Evolutionary conservation across 2,113 vertebrate genomes (phyloP).

Genomic region (Ophiodon elongatus): DNA sequence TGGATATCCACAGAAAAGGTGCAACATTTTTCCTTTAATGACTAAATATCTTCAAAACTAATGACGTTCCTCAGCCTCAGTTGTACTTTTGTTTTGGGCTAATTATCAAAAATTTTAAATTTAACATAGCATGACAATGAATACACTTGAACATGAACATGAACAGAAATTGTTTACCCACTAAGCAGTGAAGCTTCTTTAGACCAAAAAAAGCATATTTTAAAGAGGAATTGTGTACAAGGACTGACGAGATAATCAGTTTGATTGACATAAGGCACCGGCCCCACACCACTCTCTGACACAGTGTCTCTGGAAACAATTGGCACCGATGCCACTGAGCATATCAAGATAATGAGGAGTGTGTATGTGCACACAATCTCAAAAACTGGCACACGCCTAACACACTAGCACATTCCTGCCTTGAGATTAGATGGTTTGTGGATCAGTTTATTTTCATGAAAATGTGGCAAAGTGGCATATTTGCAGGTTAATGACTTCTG

Average conservation of each 20-base stretch:
- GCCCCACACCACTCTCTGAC: not conserved
- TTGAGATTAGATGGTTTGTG: not conserved
- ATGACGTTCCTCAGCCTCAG: too few relatives aligned
- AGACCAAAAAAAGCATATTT: not conserved
- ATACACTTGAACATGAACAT: not conserved
- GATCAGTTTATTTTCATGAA: constrained; percentile 33
- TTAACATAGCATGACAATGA: not conserved
- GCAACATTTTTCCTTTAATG: too few relatives aligned
- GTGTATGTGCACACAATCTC: constrained; percentile 7
- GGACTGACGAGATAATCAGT: constrained; percentile 12
- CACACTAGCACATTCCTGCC: not conserved
- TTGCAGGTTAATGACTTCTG: constrained; percentile 37
- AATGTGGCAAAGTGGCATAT: constrained; percentile 23
- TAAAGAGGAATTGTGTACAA: constrained; percentile 16
- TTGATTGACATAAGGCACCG: constrained; percentile 35
- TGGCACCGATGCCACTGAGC: constrained; percentile 26
- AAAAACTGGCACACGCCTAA: not conserved
- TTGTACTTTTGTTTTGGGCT: too few relatives aligned
- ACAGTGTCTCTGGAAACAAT: constrained; percentile 11
- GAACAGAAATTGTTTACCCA: not conserved
- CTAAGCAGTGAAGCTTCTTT: not conserved
- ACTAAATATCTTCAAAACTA: too few relatives aligned
- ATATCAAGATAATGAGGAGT: constrained; percentile 40
- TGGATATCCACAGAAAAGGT: too few relatives aligned
- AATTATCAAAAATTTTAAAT: not conserved